phyloP scores from a whole-genome alignment of 2,113 vertebrate genomes.

The Hyla sarda region DNA sequence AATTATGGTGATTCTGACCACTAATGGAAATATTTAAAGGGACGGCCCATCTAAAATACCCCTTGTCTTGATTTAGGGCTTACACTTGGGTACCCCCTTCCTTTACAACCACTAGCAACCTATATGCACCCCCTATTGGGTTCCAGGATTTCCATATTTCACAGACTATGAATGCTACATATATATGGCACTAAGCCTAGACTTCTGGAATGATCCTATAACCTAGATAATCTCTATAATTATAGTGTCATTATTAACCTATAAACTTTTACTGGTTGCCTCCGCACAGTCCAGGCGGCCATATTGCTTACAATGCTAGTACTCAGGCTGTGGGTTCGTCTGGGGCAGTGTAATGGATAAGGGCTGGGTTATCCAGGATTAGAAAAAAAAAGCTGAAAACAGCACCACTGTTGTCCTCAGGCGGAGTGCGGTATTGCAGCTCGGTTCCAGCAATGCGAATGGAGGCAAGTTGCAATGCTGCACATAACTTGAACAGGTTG shows the following conservation, averaged over 20 bases:
- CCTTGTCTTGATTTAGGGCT: background rate
- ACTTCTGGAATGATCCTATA: background rate
- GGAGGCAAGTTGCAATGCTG: no score
- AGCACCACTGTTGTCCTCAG: no score
- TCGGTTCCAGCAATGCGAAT: no score
- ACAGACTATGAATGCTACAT: background rate
- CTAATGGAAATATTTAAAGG: slow-evolving; percentile 6
- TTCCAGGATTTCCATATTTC: background rate
- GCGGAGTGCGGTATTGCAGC: no score
- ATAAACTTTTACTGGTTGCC: background rate
- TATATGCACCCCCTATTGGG: background rate
- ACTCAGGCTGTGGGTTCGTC: background rate
- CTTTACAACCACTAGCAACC: background rate
- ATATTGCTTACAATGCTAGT: background rate
- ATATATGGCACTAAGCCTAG: background rate
- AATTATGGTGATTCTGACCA: background rate
- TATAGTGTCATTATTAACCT: background rate
- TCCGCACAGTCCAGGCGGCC: background rate
- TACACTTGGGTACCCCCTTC: background rate
- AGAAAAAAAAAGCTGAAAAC: no score
- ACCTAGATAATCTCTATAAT: background rate
- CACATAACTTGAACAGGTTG: no score
- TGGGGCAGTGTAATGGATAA: background rate
- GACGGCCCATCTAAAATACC: background rate
- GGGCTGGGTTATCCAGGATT: no score